Evolutionary conservation across 2,888 invertebrate genomes (phyloP).

Genomic region (Ethmia dodecea): DNA sequence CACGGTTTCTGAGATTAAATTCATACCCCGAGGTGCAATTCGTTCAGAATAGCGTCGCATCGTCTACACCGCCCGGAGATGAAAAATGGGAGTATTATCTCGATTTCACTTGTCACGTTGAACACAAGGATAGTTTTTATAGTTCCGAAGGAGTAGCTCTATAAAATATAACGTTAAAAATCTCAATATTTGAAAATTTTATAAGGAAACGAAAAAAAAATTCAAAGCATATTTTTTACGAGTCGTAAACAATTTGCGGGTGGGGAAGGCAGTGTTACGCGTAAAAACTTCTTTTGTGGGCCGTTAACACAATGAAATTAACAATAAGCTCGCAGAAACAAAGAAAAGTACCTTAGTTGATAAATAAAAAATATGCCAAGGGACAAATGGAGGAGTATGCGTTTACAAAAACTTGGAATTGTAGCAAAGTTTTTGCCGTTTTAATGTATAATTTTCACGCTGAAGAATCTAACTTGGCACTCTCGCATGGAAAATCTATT

Average conservation of each 20-base stretch:
- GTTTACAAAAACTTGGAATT: constrained; percentile 29
- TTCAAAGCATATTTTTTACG: constrained; percentile 30
- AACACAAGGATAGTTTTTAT: constrained; percentile 32
- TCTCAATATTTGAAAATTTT: constrained; percentile 8
- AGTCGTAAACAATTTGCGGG: constrained; percentile 36
- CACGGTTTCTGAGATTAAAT: constrained; percentile 71
- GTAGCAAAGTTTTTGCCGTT: constrained; percentile 31
- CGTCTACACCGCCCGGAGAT: constrained; percentile 58
- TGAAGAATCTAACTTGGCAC: too few species aligned
- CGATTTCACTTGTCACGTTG: constrained; percentile 59
- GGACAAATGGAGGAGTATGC: constrained; percentile 38
- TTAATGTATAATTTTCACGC: constrained; percentile 14
- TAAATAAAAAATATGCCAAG: constrained; percentile 50
- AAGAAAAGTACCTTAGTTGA: constrained; percentile 43
- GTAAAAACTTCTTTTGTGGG: constrained; percentile 36
- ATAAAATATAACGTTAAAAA: background rate
- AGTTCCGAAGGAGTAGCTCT: background rate
- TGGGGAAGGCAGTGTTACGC: constrained; percentile 32
- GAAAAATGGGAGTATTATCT: constrained; percentile 68
- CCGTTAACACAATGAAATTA: constrained; percentile 45
- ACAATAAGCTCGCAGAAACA: constrained; percentile 46
- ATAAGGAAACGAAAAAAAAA: constrained; percentile 16
- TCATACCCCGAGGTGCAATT: constrained; percentile 71
- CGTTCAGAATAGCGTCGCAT: constrained; percentile 58
- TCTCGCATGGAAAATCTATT: too few species aligned